Percentiles rank a stretch among this genome's conserved stretches.
These are phyloP conservation scores for Typhlomys cinereus DNA, from an alignment of 2,113 vertebrate species.

Conservation along the genomic window DNA sequence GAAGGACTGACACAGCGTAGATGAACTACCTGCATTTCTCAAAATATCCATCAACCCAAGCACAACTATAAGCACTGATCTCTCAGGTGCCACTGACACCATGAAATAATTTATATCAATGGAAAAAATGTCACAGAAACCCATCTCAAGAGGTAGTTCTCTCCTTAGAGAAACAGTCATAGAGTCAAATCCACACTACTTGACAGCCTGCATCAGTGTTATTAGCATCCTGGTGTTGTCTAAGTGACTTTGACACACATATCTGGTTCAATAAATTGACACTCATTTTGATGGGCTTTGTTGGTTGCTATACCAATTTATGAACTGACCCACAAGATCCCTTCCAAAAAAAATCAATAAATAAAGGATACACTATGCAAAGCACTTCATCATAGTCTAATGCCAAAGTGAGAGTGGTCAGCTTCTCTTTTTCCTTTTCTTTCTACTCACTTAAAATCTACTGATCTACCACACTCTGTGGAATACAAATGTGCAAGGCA, in stretches of 20 bases:
- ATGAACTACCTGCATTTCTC: background rate
- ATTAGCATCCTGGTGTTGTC: background rate
- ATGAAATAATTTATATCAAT: background rate
- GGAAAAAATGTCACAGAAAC: background rate
- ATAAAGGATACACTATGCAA: constrained; percentile 9
- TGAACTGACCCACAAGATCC: constrained; percentile 7
- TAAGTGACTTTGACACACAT: constrained; percentile 6
- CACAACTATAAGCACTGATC: background rate
- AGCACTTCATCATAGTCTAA: constrained; percentile 4
- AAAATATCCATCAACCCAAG: background rate
- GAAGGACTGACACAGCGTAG: background rate
- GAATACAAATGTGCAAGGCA: background rate
- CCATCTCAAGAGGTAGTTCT: background rate
- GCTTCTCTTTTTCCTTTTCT: constrained; percentile 13
- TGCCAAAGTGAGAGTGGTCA: background rate
- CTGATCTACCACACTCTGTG: background rate
- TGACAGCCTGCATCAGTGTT: background rate
- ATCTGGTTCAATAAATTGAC: constrained; percentile 56
- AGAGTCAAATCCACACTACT: background rate
- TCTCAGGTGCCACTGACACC: background rate
- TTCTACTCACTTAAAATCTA: background rate
- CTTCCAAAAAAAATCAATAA: constrained; percentile 41
- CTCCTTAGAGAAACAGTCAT: background rate
- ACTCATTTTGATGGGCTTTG: constrained; percentile 7
- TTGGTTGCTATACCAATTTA: constrained; percentile 18